Conservation (phyloP, 2,113 vertebrate species). For the Vireo altiloquus region DNA sequence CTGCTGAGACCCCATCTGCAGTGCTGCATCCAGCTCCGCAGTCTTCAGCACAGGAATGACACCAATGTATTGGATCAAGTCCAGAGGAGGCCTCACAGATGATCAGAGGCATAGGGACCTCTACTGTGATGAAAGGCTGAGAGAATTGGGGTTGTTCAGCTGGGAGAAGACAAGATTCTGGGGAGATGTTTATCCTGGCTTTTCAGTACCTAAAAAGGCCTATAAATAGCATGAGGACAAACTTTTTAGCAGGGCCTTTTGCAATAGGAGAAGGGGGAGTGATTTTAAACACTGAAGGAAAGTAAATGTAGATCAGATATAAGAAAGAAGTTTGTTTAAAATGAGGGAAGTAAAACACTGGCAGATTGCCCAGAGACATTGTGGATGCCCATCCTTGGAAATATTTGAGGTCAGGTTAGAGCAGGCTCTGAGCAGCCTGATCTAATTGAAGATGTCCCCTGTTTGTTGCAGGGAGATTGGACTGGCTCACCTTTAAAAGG, state of each 20-base stretch:
- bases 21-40: background rate
- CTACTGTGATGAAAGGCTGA: background rate
- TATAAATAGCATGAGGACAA: background rate
- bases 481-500: background rate
- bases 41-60: background rate
- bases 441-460: background rate
- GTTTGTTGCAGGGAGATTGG: background rate
- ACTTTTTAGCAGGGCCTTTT: background rate
- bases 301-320: background rate
- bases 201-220: background rate
- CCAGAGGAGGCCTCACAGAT: background rate
- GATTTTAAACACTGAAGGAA: background rate
- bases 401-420: background rate
- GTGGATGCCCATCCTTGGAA: background rate
- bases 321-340: background rate
- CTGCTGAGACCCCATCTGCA: background rate
- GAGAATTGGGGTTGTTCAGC: background rate
- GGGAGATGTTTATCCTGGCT: background rate
- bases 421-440: background rate
- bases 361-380: background rate
- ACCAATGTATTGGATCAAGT: background rate
- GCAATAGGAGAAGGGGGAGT: background rate
- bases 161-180: background rate
- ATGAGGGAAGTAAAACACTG: background rate
- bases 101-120: background rate